phyloP scores from a whole-genome alignment of 1,140 invertebrate genomes.

The Drosophila watanabei region DNA sequence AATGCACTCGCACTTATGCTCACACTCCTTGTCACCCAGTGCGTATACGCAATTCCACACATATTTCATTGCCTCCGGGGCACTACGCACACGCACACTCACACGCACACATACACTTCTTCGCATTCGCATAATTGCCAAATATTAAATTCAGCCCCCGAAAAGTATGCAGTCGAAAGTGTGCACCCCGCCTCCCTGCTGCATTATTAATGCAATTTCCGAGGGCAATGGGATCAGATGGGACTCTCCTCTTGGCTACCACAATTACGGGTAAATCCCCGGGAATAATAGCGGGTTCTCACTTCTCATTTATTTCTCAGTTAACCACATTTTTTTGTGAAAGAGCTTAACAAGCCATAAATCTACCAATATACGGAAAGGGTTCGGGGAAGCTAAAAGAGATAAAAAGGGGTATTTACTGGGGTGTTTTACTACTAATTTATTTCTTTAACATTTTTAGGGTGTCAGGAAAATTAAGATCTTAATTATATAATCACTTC shows the following conservation, averaged over 20 bases:
- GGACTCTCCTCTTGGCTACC: conserved; percentile 26
- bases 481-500: neutral
- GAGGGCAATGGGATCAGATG: conserved; percentile 16
- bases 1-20: conserved; percentile 35
- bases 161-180: conserved; percentile 61
- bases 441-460: neutral
- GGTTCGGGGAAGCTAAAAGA: neutral
- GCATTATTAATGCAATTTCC: conserved; percentile 73
- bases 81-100: neutral
- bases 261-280: conserved; percentile 41
- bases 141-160: conserved; percentile 72
- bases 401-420: neutral
- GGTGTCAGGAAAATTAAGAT: too few species aligned
- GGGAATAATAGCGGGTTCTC: neutral
- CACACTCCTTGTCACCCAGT: conserved; percentile 9
- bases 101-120: conserved; percentile 5
- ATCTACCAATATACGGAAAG: neutral
- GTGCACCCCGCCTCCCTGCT: conserved; percentile 2
- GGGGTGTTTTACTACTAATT: neutral
- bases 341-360: neutral
- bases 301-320: neutral
- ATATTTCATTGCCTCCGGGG: conserved; percentile 30
- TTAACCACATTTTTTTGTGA: neutral
- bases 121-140: conserved; percentile 69
- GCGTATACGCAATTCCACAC: conserved; percentile 21